Base-by-base conservation (phyloP, 2,797 vertebrate species). In the Oryzias dopingdopingensis region DNA sequence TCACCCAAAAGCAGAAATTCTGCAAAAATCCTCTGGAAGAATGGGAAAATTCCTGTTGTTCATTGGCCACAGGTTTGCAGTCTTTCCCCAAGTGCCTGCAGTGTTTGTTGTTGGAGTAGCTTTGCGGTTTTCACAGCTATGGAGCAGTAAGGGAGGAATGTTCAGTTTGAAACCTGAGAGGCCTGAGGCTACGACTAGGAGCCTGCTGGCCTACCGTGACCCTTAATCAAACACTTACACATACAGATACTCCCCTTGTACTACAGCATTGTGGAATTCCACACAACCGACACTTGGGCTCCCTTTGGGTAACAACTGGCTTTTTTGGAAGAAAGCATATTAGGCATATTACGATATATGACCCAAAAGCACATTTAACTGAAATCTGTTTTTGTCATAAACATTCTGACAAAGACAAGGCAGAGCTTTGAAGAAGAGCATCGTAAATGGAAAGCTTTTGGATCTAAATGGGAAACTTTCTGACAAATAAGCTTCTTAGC, bases 91-190 rank as follows among this genome's bases (percentile, higher is more conserved):
- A 32, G 74, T 59, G 81, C 77, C 76, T 80, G 13, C 45, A 68
- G 64, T 87, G 88, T 89, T 92, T 91, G 88, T 91, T 92, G 90
- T 89, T 84, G 56, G 67, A 91, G 81, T 82, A 65, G 74, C 84
- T 86, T 75, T 84, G 89, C 67, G 91, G 88, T 90, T 91, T 92
- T 92, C 88, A 90, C 90, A 92, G 91, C 87, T 91, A 86, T 85
- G 80, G 74, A 83, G 81, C 76, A 83, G 82, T 74, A 74, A 51
- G 70, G 53, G 67, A 90, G 90, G 89, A 91, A 92, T 92, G 90
- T 87, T 82, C 47, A 44, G 77, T 74, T 81, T 82, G 89, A 87
- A 92, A 93, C 82, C 79, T 15, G 86, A 92, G 89, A 90, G 50
- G 74, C 65, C 81, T 62, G 67, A 85, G 80, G 85, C 82, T 44